These are phyloP conservation scores for Apotomis capreana DNA, from an alignment of 2,888 invertebrate genomes.

Conservation along the genomic window DNA sequence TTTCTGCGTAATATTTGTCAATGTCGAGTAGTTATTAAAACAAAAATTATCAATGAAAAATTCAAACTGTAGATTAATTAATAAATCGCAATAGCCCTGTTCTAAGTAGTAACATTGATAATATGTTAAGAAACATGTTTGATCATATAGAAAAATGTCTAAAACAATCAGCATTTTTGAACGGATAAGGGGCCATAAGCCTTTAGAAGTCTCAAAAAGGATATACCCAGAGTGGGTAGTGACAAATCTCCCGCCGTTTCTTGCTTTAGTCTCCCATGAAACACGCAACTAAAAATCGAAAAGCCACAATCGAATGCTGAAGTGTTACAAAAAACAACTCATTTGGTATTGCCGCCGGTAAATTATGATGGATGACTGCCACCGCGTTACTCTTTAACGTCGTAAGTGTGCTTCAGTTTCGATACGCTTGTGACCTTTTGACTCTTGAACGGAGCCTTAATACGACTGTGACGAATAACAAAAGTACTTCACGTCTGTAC, in stretches of 20 bases:
- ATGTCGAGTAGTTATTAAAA: too few species aligned
- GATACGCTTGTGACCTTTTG: background rate
- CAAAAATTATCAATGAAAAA: too few species aligned
- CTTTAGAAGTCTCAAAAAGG: background rate
- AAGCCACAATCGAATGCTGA: slow-evolving; percentile 55
- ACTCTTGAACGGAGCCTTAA: background rate
- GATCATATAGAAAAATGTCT: too few species aligned
- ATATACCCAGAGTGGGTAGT: background rate
- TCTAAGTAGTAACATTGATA: too few species aligned
- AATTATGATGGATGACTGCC: slow-evolving; percentile 67
- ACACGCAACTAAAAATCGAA: slow-evolving; percentile 42
- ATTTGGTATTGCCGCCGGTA: slow-evolving; percentile 61
- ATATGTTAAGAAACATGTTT: too few species aligned
- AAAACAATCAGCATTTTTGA: too few species aligned
- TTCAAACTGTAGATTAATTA: too few species aligned
- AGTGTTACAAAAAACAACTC: slow-evolving; percentile 61
- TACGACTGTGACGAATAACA: slow-evolving; percentile 30
- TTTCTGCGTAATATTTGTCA: too few species aligned
- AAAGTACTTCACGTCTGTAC: slow-evolving; percentile 36
- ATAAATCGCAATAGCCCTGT: too few species aligned
- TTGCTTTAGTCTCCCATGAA: slow-evolving; percentile 12
- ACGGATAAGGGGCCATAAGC: too few species aligned
- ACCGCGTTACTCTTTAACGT: slow-evolving; percentile 20
- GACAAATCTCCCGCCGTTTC: background rate
- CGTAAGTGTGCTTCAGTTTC: background rate